Percentiles rank a stretch among this genome's conserved stretches.
phyloP scores from a whole-genome alignment of 2,113 vertebrate species.

The Tinamus guttatus region DNA sequence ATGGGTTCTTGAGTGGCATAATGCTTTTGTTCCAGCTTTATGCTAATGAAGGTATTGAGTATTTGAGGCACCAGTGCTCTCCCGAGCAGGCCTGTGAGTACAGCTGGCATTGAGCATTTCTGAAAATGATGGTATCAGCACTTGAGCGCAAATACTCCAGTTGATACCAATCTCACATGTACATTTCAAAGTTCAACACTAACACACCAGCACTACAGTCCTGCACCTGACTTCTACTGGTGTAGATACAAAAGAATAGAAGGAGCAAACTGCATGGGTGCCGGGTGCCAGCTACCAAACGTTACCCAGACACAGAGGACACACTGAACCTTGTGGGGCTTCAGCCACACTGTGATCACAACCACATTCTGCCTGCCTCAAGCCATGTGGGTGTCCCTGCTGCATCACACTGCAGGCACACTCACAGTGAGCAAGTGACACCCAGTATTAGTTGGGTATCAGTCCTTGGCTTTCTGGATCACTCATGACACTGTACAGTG shows the following conservation, averaged over 20 bases:
- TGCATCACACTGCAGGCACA: background rate
- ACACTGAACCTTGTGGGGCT: background rate
- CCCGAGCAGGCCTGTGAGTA: background rate
- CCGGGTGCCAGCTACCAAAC: background rate
- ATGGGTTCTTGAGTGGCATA: background rate
- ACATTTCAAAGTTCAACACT: background rate
- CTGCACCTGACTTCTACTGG: background rate
- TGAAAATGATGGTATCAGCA: background rate
- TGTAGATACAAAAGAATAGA: background rate
- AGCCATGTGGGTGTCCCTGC: background rate
- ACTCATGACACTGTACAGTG: background rate
- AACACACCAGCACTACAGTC: background rate
- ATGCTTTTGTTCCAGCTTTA: background rate
- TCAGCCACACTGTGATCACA: background rate
- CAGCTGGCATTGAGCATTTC: background rate
- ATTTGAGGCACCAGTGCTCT: background rate
- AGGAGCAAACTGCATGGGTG: background rate
- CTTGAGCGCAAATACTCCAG: background rate
- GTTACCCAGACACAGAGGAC: background rate
- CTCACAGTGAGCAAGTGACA: fast-evolving
- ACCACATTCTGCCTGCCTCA: background rate
- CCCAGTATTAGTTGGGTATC: background rate
- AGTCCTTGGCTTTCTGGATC: background rate
- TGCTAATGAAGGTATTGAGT: background rate
- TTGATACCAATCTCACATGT: background rate